Conservation (phyloP, 2,888 invertebrate species). For the Microchrysa polita region DNA sequence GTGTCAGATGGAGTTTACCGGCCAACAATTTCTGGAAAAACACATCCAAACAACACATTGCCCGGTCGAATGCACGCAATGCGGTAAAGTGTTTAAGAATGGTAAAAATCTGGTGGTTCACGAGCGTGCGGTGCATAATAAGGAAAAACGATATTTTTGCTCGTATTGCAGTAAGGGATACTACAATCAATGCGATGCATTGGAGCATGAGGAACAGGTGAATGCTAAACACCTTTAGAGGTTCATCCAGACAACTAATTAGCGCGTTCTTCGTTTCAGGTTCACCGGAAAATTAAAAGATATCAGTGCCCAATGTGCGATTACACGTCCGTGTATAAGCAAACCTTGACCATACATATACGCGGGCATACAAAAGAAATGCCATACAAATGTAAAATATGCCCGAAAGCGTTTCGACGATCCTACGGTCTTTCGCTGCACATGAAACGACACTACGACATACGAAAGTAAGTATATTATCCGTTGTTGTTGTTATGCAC, state of each 20-base stretch:
- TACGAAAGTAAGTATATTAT: constrained; percentile 53
- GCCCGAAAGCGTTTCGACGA: constrained; percentile 57
- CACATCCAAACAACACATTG: constrained; percentile 58
- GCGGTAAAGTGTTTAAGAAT: constrained; percentile 58
- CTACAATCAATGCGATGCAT: constrained; percentile 59
- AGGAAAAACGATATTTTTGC: constrained; percentile 59
- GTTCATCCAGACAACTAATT: not conserved
- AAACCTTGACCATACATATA: constrained; percentile 58
- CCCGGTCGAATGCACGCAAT: constrained; percentile 56
- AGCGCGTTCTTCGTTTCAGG: constrained; percentile 24
- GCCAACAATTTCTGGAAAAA: constrained; percentile 55
- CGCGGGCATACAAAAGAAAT: constrained; percentile 57
- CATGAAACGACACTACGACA: constrained; percentile 56
- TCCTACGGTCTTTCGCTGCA: constrained; percentile 57
- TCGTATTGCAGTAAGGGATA: constrained; percentile 59
- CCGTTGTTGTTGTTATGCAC: no score
- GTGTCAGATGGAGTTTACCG: constrained; percentile 56
- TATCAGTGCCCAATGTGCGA: constrained; percentile 52
- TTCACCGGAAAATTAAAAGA: constrained; percentile 42
- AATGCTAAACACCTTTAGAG: not conserved
- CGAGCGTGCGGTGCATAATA: constrained; percentile 58
- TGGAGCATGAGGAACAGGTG: constrained; percentile 55
- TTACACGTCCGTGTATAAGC: constrained; percentile 57
- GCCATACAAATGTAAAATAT: constrained; percentile 57
- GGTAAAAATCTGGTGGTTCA: constrained; percentile 58